A percentile compares a stretch with the other conserved stretches of the same genome.
Evolutionary conservation across 2,797 vertebrate genomes (phyloP).

Genomic region (Rhinoraja longicauda): DNA sequence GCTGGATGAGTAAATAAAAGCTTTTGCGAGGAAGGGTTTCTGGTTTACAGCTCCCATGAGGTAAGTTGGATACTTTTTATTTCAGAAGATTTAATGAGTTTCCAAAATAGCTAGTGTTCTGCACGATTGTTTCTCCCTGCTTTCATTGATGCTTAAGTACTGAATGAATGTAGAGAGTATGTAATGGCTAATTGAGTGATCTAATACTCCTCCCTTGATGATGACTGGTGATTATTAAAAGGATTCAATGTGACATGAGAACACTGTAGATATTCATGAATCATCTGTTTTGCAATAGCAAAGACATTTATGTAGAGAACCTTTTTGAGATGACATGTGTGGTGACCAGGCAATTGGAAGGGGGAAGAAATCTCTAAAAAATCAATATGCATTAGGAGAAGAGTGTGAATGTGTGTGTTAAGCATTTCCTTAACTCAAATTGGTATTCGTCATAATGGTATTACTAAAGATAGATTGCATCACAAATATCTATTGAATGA

Average conservation of each 20-base stretch:
- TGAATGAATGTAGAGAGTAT: conserved; percentile 7
- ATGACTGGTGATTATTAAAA: conserved; percentile 4
- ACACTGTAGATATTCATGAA: not conserved
- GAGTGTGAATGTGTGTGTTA: not conserved
- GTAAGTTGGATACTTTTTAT: conserved; percentile 6
- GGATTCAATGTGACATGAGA: not conserved
- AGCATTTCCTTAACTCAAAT: not conserved
- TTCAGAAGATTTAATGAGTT: conserved; percentile 33
- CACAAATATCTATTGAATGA: not conserved
- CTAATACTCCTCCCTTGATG: not conserved
- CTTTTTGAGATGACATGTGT: too few species aligned
- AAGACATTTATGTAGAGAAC: not conserved
- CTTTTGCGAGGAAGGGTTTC: conserved; percentile 14
- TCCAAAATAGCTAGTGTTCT: not conserved
- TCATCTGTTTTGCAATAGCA: conserved; percentile 7
- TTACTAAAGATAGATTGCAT: not conserved
- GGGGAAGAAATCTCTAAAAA: too few species aligned
- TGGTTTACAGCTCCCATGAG: conserved; percentile 23
- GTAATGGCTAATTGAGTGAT: conserved; percentile 20
- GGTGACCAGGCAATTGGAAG: not conserved
- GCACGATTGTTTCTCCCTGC: not conserved
- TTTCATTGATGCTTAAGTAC: conserved; percentile 24
- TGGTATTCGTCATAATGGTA: not conserved
- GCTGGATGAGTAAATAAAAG: conserved; percentile 35
- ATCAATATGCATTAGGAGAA: not conserved